Evolutionary conservation across 2,888 invertebrate genomes (phyloP).

Genomic region (Hyppa rectilinea): DNA sequence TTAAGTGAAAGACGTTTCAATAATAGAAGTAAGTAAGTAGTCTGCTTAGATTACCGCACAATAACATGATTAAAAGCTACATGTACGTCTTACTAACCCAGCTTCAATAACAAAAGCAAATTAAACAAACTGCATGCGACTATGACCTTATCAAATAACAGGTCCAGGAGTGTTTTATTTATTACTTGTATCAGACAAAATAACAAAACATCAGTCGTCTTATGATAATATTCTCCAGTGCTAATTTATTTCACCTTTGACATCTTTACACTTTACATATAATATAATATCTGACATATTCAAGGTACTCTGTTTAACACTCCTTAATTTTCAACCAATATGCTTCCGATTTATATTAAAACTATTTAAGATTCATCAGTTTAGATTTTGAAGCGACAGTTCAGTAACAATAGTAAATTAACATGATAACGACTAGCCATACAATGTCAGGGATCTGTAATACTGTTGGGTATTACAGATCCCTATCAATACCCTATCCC

Average conservation of each 20-base stretch:
- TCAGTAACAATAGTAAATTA: constrained; percentile 4
- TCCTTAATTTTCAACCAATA: constrained; percentile 20
- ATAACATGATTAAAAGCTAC: constrained; percentile 36
- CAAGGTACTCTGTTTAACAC: constrained; percentile 49
- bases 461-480: not conserved
- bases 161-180: constrained; percentile 49
- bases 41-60: constrained; percentile 44
- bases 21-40: constrained; percentile 69
- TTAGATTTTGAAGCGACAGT: not conserved
- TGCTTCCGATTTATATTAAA: constrained; percentile 4
- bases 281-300: constrained; percentile 38
- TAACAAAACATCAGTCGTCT: constrained; percentile 23
- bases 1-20: constrained; percentile 62
- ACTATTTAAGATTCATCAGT: not conserved
- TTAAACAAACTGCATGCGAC: constrained; percentile 23
- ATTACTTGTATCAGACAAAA: constrained; percentile 13
- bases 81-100: constrained; percentile 43
- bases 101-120: constrained; percentile 45
- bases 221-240: constrained; percentile 42
- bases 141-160: constrained; percentile 55
- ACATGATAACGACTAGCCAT: not conserved
- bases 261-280: constrained; percentile 39
- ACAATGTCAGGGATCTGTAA: not conserved
- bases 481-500: too few relatives aligned
- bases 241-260: constrained; percentile 60